Conservation (phyloP, 2,113 vertebrate genomes). For the Sinosuthora webbiana region DNA sequence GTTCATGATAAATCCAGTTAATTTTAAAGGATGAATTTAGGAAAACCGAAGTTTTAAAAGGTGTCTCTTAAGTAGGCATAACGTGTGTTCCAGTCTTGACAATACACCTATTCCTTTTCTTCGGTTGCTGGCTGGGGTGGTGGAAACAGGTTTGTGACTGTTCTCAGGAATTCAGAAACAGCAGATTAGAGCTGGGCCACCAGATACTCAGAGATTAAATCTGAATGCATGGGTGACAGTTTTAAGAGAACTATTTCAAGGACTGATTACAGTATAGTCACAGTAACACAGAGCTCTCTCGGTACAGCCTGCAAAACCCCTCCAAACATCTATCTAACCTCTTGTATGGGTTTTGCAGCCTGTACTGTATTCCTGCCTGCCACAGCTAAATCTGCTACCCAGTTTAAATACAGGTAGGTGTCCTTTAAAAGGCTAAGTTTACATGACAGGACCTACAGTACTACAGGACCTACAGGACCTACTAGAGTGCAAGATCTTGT, state of each 20-base stretch:
- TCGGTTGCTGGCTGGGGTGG: background rate
- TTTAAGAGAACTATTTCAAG: background rate
- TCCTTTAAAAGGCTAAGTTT: background rate
- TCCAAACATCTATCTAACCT: background rate
- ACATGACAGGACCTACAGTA: background rate
- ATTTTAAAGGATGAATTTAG: background rate
- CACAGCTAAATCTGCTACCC: background rate
- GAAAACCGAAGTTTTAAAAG: background rate
- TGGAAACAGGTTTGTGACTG: background rate
- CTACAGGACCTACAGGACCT: background rate
- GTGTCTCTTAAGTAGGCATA: background rate
- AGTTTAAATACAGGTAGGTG: background rate
- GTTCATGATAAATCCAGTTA: background rate
- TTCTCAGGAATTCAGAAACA: background rate
- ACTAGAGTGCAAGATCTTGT: background rate
- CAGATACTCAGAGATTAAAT: background rate
- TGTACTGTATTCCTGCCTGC: background rate
- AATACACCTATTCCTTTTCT: background rate
- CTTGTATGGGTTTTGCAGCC: background rate
- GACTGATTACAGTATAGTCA: background rate
- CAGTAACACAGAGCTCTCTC: background rate
- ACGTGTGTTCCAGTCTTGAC: background rate
- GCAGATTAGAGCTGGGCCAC: background rate
- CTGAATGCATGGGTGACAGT: background rate
- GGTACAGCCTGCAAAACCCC: background rate